These are phyloP conservation scores for Gymnobelideus leadbeateri DNA, from an alignment of 2,113 vertebrate genomes.

Conservation along the genomic window DNA sequence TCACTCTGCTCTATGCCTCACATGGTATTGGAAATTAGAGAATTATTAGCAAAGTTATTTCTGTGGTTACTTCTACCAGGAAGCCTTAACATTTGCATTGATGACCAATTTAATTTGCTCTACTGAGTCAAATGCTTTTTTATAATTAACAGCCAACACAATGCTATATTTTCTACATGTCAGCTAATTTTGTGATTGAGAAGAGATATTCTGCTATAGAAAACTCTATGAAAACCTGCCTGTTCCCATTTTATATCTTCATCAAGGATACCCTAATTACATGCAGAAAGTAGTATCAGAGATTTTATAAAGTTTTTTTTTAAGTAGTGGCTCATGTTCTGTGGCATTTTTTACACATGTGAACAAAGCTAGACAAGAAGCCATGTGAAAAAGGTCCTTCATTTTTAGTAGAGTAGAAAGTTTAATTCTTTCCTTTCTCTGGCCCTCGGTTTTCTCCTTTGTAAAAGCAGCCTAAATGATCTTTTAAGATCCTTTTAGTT, in stretches of 20 bases:
- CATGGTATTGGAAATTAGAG: background rate
- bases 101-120: background rate
- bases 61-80: background rate
- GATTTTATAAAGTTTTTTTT: background rate
- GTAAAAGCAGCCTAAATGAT: background rate
- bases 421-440: no score
- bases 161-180: background rate
- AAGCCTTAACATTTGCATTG: background rate
- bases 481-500: background rate
- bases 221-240: background rate
- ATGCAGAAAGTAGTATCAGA: background rate
- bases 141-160: background rate
- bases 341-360: background rate
- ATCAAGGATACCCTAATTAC: background rate
- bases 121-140: background rate
- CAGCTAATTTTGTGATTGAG: background rate
- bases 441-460: no score
- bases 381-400: background rate
- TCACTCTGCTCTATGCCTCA: background rate
- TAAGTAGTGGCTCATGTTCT: background rate
- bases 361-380: background rate
- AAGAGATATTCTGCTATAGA: background rate
- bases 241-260: background rate
- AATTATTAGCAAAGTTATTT: background rate
- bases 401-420: background rate